phyloP scores from a whole-genome alignment of 2,888 invertebrate genomes.

The Hydropsyche betteni region DNA sequence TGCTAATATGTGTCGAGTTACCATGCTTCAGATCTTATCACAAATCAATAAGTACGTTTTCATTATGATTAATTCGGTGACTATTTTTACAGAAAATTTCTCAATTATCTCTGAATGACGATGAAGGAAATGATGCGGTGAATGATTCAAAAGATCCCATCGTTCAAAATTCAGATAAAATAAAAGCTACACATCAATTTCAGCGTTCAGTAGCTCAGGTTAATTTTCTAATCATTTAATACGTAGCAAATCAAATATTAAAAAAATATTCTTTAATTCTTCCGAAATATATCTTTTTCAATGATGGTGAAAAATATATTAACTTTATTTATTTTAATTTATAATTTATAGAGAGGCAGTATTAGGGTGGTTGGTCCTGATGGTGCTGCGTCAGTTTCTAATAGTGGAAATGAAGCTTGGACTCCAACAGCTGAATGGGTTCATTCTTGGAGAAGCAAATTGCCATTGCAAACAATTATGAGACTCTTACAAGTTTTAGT shows the following conservation, averaged over 20 bases:
- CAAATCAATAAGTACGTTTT: neutral
- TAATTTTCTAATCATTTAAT: conserved; percentile 46
- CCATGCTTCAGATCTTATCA: no score
- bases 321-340: conserved; percentile 54
- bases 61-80: neutral
- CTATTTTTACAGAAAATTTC: conserved; percentile 36
- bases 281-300: no score
- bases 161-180: conserved; percentile 28
- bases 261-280: no score
- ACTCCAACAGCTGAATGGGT: conserved; percentile 97
- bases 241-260: neutral
- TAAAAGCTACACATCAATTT: conserved; percentile 46
- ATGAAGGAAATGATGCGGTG: conserved; percentile 5
- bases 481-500: conserved; percentile 96
- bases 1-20: no score
- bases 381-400: conserved; percentile 54
- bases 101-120: conserved; percentile 42
- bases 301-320: no score
- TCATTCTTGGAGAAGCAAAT: conserved; percentile 93
- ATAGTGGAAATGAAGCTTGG: conserved; percentile 68
- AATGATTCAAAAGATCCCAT: conserved; percentile 28
- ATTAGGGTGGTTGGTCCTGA: conserved; percentile 66
- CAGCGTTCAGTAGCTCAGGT: conserved; percentile 58
- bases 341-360: conserved; percentile 65
- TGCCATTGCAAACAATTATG: conserved; percentile 99